Base-by-base conservation (phyloP, 2,113 vertebrate species). In the Odontophorus gujanensis region DNA sequence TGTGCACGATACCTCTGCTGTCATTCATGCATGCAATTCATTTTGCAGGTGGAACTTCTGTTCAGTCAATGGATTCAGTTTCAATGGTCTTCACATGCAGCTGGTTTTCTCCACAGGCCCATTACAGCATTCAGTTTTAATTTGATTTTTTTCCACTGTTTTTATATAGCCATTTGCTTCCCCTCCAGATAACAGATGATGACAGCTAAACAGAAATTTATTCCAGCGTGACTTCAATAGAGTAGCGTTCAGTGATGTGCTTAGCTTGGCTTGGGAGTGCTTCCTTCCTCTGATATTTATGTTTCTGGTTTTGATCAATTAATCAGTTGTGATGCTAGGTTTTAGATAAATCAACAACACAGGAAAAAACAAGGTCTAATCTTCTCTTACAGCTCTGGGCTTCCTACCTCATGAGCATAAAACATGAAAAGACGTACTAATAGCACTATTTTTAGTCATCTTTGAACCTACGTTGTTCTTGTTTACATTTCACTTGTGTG, bases 301-400 rank as follows among this genome's bases (percentile, higher is more conserved):
- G 25, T 63, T 63, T 79, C 43, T 63, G 10, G 13, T 87, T 91
- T 45, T 47, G 59, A 73, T 63, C 82, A 94, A 90, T 74, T 77
- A 80, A 71, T 58, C 26, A 63, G 30, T 62, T 69, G 65, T 48
- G 21, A 59, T 34, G 19, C 36, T n/a, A 20, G 9, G 24, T 7
- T 92, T 95, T 95, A 76, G 86, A 90, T 65, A 91, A 87, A 63
- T 7, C 65, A 36, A 47, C 26, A 62, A n/a, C 72, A 11, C 26
- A 62, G 50, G 13, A 51, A 73, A 76, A 77, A 82, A 68, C 55
- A 94, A 78, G 57, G 25, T 53, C 82, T 79, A 40, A 50, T 77
- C 91, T 81, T 67, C 90, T 79, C 45, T 74, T 72, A 57, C 9
- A 67, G 32, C 25, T 42, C 7, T 47, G n/a, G n/a, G 45, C 34